phyloP scores from a whole-genome alignment of 2,113 vertebrate species.

The Bos taurus region ARS-UCD2.0 NC_037348.1:18476001-18476500 shows the following conservation, averaged over 20 bases:
- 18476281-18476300: no score
- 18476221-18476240: no score
- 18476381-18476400: background rate
- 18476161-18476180: background rate
- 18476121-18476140: background rate
- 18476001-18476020: background rate
- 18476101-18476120: background rate
- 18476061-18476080: background rate
- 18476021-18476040: background rate
- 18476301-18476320: no score
- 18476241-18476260: no score
- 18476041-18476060: background rate
- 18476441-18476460: no score
- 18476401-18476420: background rate
- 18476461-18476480: background rate
- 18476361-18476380: background rate
- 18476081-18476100: background rate
- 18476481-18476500: rapidly evolving
- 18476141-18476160: background rate
- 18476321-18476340: no score
- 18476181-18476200: background rate
- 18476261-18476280: no score
- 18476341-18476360: no score
- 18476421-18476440: background rate
- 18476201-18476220: no score